Base-by-base conservation (phyloP, 2,113 vertebrate species). In the Chrysochloris asiatica region DNA sequence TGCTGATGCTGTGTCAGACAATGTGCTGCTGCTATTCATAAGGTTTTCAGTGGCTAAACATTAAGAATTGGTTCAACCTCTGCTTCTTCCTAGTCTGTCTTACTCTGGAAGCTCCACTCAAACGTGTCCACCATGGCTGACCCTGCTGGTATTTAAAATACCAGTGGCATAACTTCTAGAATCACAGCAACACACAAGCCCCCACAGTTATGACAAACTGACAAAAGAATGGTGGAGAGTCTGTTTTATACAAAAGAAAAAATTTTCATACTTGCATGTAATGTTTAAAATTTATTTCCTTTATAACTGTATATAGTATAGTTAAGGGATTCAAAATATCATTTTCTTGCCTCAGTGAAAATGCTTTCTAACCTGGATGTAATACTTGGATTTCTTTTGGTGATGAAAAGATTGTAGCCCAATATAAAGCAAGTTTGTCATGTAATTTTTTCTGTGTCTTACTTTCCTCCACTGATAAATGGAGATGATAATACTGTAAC, bases 221-320 rank as follows among this genome's bases (percentile, higher is more conserved):
- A n/a, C n/a, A n/a, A n/a, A n/a, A n/a, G n/a, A n/a, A n/a, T n/a
- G n/a, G n/a, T n/a, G n/a, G n/a, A 93, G 19, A 84, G 26, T 77
- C 41, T 72, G 67, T 85, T 85, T 88, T 85, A 63, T 30, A 80
- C 17, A 85, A 91, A 93, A 93, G 63, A 6, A 91, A 91, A 50
- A 56, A 47, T 24, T 86, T 71, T 67, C 26, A 38, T 2, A 67
- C 22, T 36, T 89, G 12, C 8, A 54, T 30, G 81, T 83, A 76
- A 1, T 84, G 26, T 43, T 65, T n/a, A 63, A 54, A 82, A 83
- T 78, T 43, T 16, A 69, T 71, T 91, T 86, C 80, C 28, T 13
- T 59, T 77, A 52, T 36, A 61, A 26, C 21, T 73, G 19, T 48
- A 13, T n/a, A 59, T 36, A 80, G 47, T n/a, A 59, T 36, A 80